Conservation (phyloP, 2,797 vertebrate species). For the Myiothlypis chrysogaster region DNA sequence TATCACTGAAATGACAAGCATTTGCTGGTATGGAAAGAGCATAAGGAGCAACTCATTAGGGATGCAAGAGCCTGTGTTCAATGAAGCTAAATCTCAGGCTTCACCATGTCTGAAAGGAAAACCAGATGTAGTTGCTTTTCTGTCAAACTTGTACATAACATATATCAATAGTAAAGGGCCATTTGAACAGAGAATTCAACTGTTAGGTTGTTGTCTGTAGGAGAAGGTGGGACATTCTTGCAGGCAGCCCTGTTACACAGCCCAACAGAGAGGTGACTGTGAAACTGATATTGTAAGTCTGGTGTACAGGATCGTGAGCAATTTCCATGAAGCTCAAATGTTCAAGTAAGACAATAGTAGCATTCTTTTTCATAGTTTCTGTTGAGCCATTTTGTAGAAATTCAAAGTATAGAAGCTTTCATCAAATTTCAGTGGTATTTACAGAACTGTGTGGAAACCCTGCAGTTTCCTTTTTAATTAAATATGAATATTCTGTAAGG, state of each 20-base stretch:
- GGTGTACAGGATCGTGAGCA: background rate
- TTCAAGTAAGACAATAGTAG: background rate
- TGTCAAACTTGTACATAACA: rapidly evolving
- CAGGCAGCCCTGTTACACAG: background rate
- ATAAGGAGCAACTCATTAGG: background rate
- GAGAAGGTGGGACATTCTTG: background rate
- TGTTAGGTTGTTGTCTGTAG: background rate
- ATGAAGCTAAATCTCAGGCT: background rate
- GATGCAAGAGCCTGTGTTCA: background rate
- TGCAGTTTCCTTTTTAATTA: background rate
- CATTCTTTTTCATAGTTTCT: background rate
- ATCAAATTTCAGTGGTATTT: background rate
- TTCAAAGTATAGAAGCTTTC: background rate
- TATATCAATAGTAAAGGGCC: background rate
- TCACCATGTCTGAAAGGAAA: background rate
- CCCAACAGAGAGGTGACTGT: background rate
- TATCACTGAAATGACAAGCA: background rate
- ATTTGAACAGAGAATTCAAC: background rate
- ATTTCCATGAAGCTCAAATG: background rate
- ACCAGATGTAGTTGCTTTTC: background rate
- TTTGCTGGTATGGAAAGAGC: background rate
- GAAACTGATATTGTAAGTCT: background rate
- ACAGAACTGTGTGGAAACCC: background rate
- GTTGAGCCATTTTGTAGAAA: background rate
- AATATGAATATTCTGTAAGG: background rate